Evolutionary conservation across 2,797 vertebrate genomes (phyloP).

Genomic region (Columba guinea): DNA sequence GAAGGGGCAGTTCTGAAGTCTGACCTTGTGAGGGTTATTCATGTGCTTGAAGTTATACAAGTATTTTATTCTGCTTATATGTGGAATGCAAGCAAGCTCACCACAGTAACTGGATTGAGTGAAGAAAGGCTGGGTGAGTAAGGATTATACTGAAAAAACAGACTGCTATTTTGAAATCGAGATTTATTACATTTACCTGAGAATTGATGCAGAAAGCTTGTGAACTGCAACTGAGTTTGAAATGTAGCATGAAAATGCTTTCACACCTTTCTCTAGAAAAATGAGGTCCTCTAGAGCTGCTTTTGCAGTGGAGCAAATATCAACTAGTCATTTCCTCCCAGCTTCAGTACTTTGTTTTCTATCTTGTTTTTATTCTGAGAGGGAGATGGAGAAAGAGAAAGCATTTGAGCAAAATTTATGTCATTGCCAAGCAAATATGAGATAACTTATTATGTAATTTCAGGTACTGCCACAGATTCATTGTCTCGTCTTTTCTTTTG

Average conservation of each 20-base stretch:
- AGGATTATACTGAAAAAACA: background rate
- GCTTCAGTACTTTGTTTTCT: background rate
- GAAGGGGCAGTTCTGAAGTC: background rate
- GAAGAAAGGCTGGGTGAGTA: background rate
- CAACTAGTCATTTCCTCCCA: background rate
- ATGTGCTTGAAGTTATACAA: background rate
- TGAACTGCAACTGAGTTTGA: conserved; percentile 12
- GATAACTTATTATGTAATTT: background rate
- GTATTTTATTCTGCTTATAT: background rate
- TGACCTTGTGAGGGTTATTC: background rate
- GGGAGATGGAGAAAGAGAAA: background rate
- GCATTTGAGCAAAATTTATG: background rate
- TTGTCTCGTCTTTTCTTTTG: background rate
- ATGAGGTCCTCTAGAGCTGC: background rate
- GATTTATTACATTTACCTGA: conserved; percentile 27
- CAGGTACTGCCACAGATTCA: background rate
- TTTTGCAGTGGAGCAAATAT: background rate
- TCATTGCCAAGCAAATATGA: background rate
- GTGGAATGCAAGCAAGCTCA: background rate
- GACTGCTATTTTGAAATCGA: conserved; percentile 18
- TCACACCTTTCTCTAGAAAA: conserved; percentile 8
- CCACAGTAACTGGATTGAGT: background rate
- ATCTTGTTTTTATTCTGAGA: background rate
- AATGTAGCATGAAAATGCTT: conserved; percentile 28
- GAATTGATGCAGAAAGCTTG: conserved; percentile 23